Evolutionary conservation across 2,888 invertebrate species (phyloP).

Genomic region (Eupithecia tripunctaria): DNA sequence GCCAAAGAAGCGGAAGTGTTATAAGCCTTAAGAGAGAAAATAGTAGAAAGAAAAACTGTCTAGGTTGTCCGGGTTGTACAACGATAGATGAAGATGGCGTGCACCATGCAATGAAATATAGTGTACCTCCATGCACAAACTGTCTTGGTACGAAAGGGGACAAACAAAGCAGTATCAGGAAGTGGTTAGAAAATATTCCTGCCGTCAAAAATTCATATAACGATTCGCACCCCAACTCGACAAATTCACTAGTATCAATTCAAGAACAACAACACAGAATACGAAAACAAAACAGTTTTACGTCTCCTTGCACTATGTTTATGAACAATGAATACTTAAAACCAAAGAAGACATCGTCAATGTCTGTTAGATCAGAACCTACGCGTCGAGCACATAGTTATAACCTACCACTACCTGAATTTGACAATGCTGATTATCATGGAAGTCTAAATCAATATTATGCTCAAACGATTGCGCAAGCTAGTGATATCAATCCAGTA

Average conservation of each 20-base stretch:
- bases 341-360: conserved; percentile 64
- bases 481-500: conserved; percentile 68
- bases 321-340: conserved; percentile 58
- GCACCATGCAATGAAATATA: conserved; percentile 73
- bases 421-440: conserved; percentile 56
- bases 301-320: conserved; percentile 59
- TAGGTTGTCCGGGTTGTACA: conserved; percentile 88
- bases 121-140: conserved; percentile 79
- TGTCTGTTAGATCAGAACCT: conserved; percentile 79
- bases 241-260: conserved; percentile 70
- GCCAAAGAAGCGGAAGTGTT: conserved; percentile 82
- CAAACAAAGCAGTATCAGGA: conserved; percentile 89
- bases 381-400: conserved; percentile 61
- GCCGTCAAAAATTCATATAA: conserved; percentile 66
- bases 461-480: conserved; percentile 64
- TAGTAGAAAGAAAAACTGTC: conserved; percentile 84
- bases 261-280: conserved; percentile 64
- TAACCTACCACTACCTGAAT: conserved; percentile 75
- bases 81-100: conserved; percentile 61
- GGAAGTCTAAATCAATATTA: conserved; percentile 58
- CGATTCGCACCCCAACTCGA: conserved; percentile 58
- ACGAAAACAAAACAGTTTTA: conserved; percentile 74
- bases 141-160: conserved; percentile 86
- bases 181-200: conserved; percentile 91
- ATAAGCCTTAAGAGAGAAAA: conserved; percentile 86